phyloP scores from a whole-genome alignment of 2,797 vertebrate species.

The Discoglossus pictus region DNA sequence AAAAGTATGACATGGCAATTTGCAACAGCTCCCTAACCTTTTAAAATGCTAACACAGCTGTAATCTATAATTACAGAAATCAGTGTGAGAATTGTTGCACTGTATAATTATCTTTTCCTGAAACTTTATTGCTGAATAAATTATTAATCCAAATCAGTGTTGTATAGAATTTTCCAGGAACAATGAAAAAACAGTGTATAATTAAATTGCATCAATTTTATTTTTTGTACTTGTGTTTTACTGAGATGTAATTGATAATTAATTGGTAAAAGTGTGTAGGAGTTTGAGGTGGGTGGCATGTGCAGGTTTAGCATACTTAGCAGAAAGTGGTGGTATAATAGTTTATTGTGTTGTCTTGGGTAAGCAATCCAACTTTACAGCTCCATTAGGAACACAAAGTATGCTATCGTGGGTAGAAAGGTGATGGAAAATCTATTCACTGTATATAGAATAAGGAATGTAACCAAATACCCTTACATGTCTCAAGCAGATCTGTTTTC shows the following conservation, averaged over 20 bases:
- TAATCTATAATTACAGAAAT: constrained; percentile 82
- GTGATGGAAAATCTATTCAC: too few relatives aligned
- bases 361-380: too few relatives aligned
- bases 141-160: constrained; percentile 83
- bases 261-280: constrained; percentile 74
- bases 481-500: too few relatives aligned
- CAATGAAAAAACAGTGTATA: constrained; percentile 76
- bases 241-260: constrained; percentile 80
- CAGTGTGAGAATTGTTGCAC: constrained; percentile 78
- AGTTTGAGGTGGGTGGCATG: constrained; percentile 70
- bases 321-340: constrained; percentile 13
- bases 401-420: too few relatives aligned
- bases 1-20: constrained; percentile 78
- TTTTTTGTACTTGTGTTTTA: constrained; percentile 78
- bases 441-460: too few relatives aligned
- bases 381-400: too few relatives aligned
- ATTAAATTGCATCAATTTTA: constrained; percentile 79
- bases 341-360: neutral
- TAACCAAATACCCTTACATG: too few relatives aligned
- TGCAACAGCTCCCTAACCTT: constrained; percentile 76
- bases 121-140: constrained; percentile 81
- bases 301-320: constrained; percentile 60
- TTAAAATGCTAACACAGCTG: constrained; percentile 78
- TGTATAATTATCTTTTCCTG: constrained; percentile 79
- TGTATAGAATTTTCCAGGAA: constrained; percentile 78